phyloP scores from a whole-genome alignment of 1,140 invertebrate genomes.

The Tyrophagus putrescentiae region DNA sequence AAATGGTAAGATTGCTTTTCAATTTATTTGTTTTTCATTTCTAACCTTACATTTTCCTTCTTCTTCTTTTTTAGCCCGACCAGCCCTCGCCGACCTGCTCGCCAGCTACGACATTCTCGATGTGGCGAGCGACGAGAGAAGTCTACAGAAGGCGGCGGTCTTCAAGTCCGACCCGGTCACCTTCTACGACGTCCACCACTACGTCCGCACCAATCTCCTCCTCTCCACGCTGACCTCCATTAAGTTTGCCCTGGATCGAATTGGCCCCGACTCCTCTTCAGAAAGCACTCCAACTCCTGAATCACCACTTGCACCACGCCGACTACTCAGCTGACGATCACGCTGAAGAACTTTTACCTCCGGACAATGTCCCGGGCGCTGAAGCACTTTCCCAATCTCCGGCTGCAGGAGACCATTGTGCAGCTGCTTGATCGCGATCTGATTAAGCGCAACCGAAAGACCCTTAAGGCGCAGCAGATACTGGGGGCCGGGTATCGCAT shows the following conservation, averaged over 20 bases:
- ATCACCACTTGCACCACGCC: no score
- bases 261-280: no score
- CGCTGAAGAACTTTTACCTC: background rate
- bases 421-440: background rate
- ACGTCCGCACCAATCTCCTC: constrained; percentile 1
- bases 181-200: constrained; percentile 10
- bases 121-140: background rate
- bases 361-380: constrained; percentile 1
- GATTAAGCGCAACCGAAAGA: background rate
- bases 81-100: background rate
- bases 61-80: no score
- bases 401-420: background rate
- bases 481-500: background rate
- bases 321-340: no score
- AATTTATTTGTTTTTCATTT: no score
- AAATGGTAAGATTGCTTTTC: no score
- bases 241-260: no score
- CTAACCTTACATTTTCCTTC: no score
- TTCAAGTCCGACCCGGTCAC: background rate
- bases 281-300: no score
- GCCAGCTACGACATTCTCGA: constrained; percentile 2
- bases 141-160: no score
- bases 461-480: background rate
- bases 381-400: constrained; percentile 5
- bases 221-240: background rate